phyloP scores from a whole-genome alignment of 2,113 vertebrate species.

The Cochlearius cochlearius region DNA sequence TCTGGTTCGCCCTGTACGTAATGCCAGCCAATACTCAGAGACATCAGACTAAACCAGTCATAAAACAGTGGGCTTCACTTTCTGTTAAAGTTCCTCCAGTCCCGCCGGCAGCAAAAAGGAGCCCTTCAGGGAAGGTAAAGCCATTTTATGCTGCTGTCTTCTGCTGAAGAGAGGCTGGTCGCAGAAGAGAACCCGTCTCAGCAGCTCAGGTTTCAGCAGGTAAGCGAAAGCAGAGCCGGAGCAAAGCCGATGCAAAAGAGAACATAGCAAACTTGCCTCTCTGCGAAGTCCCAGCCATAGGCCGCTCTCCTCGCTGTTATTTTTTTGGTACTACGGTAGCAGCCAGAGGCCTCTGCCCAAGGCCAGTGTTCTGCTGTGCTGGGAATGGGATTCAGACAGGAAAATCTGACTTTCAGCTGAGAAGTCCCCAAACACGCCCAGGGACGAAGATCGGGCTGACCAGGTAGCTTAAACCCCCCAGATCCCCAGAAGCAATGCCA shows the following conservation, averaged over 20 bases:
- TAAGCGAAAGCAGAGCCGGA: background rate
- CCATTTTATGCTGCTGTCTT: background rate
- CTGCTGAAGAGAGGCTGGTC: background rate
- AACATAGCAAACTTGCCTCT: background rate
- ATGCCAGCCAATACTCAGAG: background rate
- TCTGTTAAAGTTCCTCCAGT: background rate
- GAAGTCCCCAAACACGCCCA: no score
- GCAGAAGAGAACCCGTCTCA: background rate
- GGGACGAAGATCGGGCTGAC: background rate
- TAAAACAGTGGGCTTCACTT: background rate
- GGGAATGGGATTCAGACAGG: background rate
- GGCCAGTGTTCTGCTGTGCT: background rate
- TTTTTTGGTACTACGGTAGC: background rate
- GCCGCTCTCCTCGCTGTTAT: background rate
- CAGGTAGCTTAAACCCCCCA: background rate
- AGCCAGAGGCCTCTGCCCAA: background rate
- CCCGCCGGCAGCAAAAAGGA: background rate
- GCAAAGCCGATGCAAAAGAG: background rate
- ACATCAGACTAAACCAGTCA: background rate
- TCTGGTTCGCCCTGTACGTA: background rate
- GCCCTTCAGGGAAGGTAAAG: background rate
- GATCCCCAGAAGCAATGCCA: rapidly evolving
- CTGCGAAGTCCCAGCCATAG: background rate
- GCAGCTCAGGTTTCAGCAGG: background rate
- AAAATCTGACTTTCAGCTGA: background rate